phyloP scores from a whole-genome alignment of 2,888 invertebrate genomes.

The Agrotis exclamationis region DNA sequence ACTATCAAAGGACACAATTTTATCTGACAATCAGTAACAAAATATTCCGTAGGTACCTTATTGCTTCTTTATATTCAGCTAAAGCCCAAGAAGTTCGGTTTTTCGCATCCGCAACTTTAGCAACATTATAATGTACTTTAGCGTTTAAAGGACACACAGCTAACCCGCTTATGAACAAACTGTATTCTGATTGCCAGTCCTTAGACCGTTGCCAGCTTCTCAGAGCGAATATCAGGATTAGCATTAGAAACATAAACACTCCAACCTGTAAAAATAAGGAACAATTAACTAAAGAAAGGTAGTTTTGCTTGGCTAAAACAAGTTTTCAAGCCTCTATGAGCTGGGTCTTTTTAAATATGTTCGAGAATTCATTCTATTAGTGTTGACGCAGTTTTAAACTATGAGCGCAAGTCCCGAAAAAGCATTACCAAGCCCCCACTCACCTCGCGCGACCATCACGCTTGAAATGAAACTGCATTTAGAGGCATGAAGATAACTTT shows the following conservation, averaged over 20 bases:
- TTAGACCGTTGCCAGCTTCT: slow-evolving; percentile 92
- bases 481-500: no score
- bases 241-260: slow-evolving; percentile 65
- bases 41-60: slow-evolving; percentile 87
- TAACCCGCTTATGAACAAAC: slow-evolving; percentile 95
- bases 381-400: no score
- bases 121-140: slow-evolving; percentile 98
- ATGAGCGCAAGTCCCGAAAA: no score
- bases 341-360: no score
- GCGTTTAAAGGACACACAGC: slow-evolving; percentile 98
- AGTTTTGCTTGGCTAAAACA: neutral
- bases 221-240: slow-evolving; percentile 73
- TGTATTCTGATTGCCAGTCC: slow-evolving; percentile 96
- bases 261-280: slow-evolving; percentile 66
- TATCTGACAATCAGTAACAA: no score
- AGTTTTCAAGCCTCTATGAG: neutral
- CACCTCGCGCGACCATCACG: no score
- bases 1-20: no score
- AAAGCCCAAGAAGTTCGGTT: slow-evolving; percentile 94
- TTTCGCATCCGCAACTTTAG: slow-evolving; percentile 95
- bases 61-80: slow-evolving; percentile 94
- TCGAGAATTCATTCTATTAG: no score
- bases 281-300: neutral
- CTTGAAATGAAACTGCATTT: no score
- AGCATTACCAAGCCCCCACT: no score